Evolutionary conservation across 2,113 vertebrate genomes (phyloP).

Genomic region (Eleginops maclovinus): DNA sequence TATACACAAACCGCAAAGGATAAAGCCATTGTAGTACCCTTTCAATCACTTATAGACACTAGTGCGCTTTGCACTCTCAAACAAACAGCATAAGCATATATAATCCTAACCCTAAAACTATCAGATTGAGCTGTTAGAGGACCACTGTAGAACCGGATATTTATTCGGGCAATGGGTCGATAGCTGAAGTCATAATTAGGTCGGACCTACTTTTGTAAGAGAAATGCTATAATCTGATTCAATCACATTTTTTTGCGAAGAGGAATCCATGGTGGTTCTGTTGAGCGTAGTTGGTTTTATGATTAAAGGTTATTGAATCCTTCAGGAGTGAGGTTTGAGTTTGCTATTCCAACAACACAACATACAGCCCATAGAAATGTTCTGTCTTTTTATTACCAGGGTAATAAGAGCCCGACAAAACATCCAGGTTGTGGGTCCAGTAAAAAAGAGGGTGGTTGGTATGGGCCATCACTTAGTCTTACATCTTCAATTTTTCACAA

Average conservation of each 20-base stretch:
- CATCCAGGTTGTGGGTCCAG: background rate
- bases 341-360: background rate
- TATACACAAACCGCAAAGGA: no score
- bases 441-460: background rate
- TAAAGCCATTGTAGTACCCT: no score
- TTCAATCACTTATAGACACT: no score
- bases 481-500: background rate
- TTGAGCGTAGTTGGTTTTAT: background rate
- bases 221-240: background rate
- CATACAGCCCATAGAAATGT: background rate
- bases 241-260: background rate
- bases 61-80: no score
- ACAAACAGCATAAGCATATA: no score
- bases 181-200: background rate
- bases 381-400: background rate
- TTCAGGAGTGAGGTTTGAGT: background rate
- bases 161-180: no score
- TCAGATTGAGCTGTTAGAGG: no score
- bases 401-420: background rate
- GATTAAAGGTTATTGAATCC: background rate
- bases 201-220: background rate
- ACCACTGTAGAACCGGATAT: no score
- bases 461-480: background rate
- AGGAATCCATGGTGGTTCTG: background rate
- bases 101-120: no score